Base-by-base conservation (phyloP, 2,888 invertebrate species). In the Lycocerus yunnanus region DNA sequence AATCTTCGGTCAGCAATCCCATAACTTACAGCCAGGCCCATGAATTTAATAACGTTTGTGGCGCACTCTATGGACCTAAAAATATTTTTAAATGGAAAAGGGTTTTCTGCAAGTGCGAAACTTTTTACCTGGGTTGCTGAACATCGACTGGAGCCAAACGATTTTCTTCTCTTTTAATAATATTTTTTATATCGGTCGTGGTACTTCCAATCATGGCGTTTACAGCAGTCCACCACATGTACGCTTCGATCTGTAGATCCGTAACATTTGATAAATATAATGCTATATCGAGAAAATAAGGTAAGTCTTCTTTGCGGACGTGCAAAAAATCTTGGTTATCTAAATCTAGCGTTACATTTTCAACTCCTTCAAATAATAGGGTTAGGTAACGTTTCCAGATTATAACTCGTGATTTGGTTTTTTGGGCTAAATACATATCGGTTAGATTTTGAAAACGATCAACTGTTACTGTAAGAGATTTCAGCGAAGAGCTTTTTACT, bases 1-100 rank as follows among this genome's bases (percentile, higher is more conserved):
- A 93, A 93, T 15, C 89, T 84, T 66, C 90, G 89, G 81, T 93
- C 91, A 13, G 90, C 91, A 75, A 94, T 89, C 15, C 91, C 91
- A 82, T 93, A 93, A 63, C 93, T 91, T 0, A 93, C 91, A 0
- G 93, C 93, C 91, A 92, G 90, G 77, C 95, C 94, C 88, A 95
- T 91, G 85, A 94, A 89, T 66, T 91, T 89, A 82, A 93, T 93
- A 4, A 93, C 92, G 0, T 91, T 90, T 71, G 90, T 89, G 0
- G 94, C 91, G 83, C 95, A 95, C 77, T 91, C 90, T 15, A 94
- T 81, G 0, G 93, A 92, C 68, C 93, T 88, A 79, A 70, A 83
- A 81, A n/a, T n/a, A 43, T n/a, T n/a, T n/a, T 6, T 1, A 43
- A 43, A n/a, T 2, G 6, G 2, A 43, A 2, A n/a, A 43, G 6